Evolutionary conservation across 2,797 vertebrate genomes (phyloP), one percentile per base, ranked within the genome.

Genomic region (Scolopax rusticola): DNA sequence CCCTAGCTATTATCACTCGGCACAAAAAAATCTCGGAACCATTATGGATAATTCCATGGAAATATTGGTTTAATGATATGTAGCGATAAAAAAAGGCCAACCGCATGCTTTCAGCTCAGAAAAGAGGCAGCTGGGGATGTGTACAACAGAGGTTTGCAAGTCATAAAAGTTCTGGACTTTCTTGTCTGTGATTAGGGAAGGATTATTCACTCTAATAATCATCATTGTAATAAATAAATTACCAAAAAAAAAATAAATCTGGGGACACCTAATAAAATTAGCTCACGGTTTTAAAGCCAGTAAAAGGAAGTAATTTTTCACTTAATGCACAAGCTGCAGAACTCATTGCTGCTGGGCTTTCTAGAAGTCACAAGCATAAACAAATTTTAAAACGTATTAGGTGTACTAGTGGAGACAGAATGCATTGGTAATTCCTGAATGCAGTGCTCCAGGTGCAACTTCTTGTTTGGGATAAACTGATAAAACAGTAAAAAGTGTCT

Each of bases 41-140:
- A 79, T 94, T 96, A 95, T 75, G 94, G 92, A 84, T 95, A 96
- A 93, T 90, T 94, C 95, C 88, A 90, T 80, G 80, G 75, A 97
- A 97, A 93, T 94, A 63, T 25, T 93, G 74, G 70, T 73, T 93
- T 94, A 93, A 94, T 89, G 92, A 89, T 84, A 96, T 10, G 77
- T 50, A 84, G 74, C 21, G 70, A 93, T 87, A 93, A 84, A 91
- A 53, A 92, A 84, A 90, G 92, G 80, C 70, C 95, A 96, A 89
- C 67, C 15, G 1, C 95, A 92, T 13, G 74, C 74, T 94, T 92
- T 92, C 92, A 88, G 47, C 87, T 80, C 9, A 8, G 24, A 8
- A n/a, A 87, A 63, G 63, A 74, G 51, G 77, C 67, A 82, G 51
- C 88, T 70, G 67, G 92, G 92, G 88, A 96, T 92, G 64, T 59